Conservation (phyloP, 2,888 invertebrate species). For the Lithosia quadra region DNA sequence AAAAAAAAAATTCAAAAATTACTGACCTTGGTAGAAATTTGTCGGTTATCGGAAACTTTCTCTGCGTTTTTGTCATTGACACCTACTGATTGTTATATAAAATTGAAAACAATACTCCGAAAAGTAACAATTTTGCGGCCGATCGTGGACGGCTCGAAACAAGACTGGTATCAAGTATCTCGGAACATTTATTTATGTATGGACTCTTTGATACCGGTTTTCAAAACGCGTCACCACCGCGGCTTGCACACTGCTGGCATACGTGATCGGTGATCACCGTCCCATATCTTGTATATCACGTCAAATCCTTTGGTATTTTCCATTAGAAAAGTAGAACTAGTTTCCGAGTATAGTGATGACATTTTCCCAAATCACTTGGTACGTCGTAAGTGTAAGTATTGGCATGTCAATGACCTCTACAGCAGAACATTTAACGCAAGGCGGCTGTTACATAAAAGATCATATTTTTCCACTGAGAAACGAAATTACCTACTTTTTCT, state of each 20-base stretch:
- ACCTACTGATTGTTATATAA: conserved; percentile 73
- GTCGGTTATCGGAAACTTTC: conserved; percentile 84
- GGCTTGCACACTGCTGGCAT: conserved; percentile 26
- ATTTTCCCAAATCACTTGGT: conserved; percentile 19
- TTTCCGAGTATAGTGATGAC: conserved; percentile 26
- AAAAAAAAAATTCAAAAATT: conserved; percentile 5
- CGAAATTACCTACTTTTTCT: background rate
- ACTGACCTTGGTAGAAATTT: conserved; percentile 86
- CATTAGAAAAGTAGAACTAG: conserved; percentile 43
- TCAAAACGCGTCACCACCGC: conserved; percentile 36
- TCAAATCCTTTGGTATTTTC: conserved; percentile 49
- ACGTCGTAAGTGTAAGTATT: conserved; percentile 1
- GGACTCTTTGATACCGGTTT: conserved; percentile 56
- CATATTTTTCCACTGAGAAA: background rate
- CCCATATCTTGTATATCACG: conserved; percentile 38
- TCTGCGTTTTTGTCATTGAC: conserved; percentile 87
- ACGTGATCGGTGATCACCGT: conserved; percentile 39
- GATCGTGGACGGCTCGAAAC: conserved; percentile 61
- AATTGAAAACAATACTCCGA: conserved; percentile 73
- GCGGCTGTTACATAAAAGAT: conserved; percentile 12
- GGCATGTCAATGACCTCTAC: conserved; percentile 20
- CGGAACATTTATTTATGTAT: conserved; percentile 66
- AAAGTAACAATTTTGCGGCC: conserved; percentile 69
- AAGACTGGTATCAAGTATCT: conserved; percentile 60
- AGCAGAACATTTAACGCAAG: background rate